Conservation (phyloP, 2,888 invertebrate species). For the Troides oblongomaculatus region DNA sequence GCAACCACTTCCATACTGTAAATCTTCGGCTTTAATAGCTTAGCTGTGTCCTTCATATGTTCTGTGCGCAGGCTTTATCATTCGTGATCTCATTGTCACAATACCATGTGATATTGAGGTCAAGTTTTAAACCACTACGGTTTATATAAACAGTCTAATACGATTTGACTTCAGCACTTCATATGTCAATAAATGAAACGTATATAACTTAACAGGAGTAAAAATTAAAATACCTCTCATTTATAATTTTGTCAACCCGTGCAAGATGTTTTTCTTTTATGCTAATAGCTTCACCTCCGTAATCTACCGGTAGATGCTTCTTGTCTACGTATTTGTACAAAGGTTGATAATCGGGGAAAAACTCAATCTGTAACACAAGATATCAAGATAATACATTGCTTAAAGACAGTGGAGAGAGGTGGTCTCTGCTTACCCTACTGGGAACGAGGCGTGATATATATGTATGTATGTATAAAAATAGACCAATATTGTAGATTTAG, state of each 20-base stretch:
- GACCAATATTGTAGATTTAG: not conserved
- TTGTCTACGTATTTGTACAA: constrained; percentile 80
- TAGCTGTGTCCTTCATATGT: no score
- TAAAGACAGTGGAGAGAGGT: not conserved
- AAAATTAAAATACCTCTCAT: constrained; percentile 51
- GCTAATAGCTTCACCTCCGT: constrained; percentile 81
- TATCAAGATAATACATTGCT: not conserved
- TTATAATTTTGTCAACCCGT: constrained; percentile 76
- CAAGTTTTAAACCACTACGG: no score
- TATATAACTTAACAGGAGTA: not conserved
- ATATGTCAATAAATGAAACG: no score
- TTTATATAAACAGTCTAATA: no score
- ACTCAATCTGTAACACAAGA: constrained; percentile 76
- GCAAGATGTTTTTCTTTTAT: constrained; percentile 73
- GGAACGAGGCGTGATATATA: no score
- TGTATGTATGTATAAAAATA: not conserved
- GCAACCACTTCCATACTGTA: no score
- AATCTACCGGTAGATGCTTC: constrained; percentile 83
- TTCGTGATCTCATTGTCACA: no score
- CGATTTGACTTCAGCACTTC: no score
- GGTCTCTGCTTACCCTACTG: no score
- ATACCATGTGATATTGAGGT: no score
- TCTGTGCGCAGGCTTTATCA: no score
- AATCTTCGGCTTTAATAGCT: no score
- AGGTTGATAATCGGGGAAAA: constrained; percentile 81